Conservation (phyloP, 2,797 vertebrate genomes). For the Heteromormyrus szaboi region DNA sequence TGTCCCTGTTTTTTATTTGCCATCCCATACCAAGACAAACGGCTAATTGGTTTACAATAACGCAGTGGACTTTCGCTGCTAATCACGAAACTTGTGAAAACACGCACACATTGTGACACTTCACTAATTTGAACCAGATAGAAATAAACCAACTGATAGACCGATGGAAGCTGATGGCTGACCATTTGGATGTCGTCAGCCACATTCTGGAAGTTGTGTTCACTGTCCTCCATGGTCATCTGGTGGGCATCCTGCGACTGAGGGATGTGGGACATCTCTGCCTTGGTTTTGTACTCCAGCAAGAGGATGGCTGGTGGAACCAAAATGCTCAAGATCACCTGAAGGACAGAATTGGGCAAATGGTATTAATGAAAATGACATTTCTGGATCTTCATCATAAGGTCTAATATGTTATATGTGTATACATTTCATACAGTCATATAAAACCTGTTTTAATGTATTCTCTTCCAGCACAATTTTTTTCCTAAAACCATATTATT, state of each 20-base stretch:
- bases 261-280: slow-evolving; percentile 98
- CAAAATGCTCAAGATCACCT: slow-evolving; percentile 96
- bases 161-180: background rate
- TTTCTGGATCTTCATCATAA: background rate
- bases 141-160: background rate
- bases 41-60: background rate
- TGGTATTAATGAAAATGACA: background rate
- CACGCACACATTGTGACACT: background rate
- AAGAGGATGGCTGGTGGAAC: slow-evolving; percentile 91
- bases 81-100: background rate
- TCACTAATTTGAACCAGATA: background rate
- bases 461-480: background rate
- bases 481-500: background rate
- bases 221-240: slow-evolving; percentile 97
- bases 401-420: background rate
- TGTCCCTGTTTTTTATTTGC: background rate
- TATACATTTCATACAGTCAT: background rate
- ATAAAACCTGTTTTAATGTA: background rate
- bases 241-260: slow-evolving; percentile 97
- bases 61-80: background rate
- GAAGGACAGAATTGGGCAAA: slow-evolving; percentile 25
- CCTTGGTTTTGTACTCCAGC: slow-evolving; percentile 96
- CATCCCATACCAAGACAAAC: background rate
- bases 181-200: slow-evolving; percentile 93
- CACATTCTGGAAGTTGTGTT: slow-evolving; percentile 83